phyloP scores from a whole-genome alignment of 2,888 invertebrate species.

The Melinaea marsaeus region DNA sequence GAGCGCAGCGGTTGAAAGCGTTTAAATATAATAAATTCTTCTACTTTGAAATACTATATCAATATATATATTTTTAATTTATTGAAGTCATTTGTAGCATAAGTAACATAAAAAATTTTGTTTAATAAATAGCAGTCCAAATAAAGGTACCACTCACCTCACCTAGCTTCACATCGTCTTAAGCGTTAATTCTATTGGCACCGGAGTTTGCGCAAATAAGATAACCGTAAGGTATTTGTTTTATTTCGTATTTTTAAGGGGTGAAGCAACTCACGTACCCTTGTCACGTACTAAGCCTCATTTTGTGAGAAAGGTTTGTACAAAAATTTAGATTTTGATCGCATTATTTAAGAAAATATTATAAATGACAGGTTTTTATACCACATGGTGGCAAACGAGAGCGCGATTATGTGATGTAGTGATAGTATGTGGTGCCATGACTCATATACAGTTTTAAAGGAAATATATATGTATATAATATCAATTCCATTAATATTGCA shows the following conservation, averaged over 20 bases:
- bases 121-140: background rate
- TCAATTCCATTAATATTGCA: no score
- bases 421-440: no score
- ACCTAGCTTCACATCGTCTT: conserved; percentile 21
- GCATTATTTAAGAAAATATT: conserved; percentile 20
- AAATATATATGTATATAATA: no score
- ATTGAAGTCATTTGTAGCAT: no score
- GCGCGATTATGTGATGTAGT: no score
- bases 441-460: no score
- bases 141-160: conserved; percentile 1
- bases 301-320: conserved; percentile 24
- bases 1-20: no score
- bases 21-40: no score
- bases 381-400: conserved; percentile 5
- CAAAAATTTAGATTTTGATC: conserved; percentile 29
- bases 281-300: conserved; percentile 31
- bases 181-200: conserved; percentile 37
- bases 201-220: conserved; percentile 42
- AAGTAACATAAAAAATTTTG: no score
- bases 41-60: no score
- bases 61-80: no score
- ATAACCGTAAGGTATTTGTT: conserved; percentile 37
- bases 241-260: conserved; percentile 30
- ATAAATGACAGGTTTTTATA: conserved; percentile 5
- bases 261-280: conserved; percentile 27